Base-by-base conservation (phyloP, 2,797 vertebrate species). In the Melanotaenia nigrans region DNA sequence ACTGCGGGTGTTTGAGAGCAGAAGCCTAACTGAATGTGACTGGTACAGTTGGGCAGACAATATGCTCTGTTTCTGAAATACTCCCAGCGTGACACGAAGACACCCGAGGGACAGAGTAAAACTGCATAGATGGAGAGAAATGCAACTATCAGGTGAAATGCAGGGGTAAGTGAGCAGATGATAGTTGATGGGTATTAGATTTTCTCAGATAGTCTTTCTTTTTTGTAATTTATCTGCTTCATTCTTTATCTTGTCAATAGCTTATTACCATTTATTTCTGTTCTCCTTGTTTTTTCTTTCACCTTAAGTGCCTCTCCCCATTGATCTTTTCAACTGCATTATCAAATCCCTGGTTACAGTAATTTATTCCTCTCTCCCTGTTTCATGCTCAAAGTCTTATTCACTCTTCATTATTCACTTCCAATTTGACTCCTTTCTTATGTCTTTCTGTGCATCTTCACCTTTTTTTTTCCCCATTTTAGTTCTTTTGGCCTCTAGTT, bases 311-410 rank as follows among this genome's bases (percentile, higher is more conserved):
- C 24, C 10, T 0, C 24, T 65, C 70, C 7, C 2, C 6, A 54
- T 63, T 71, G 40, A 76, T 72, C 20, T 73, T 65, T 76, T 61
- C 16, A 25, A 40, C 61, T 57, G 18, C 18, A 7, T 71, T n/a
- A 63, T 79, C 70, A 80, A 68, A 71, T 70, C 45, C n/a, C 24
- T 60, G 22, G 1, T 63, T 71, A 25, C n/a, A 71, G 42, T 47
- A 11, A 55, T 79, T 74, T 4, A 2, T 42, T 53, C 61, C 20
- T 40, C 24, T 60, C 2, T 32, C 55, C 9, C n/a, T 28, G 16
- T 30, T 45, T 70, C 24, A n/a, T 3, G 0, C 63, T 68, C 30
- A 71, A 4, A n/a, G 9, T 36, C 49, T 72, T 18, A n/a, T 57
- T 82, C 24, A 65, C 30, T 36, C 42, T 13, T 13, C 42, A 10